Percentiles rank a stretch among this genome's conserved stretches.
These are phyloP conservation scores for Scrobipalpa atriplicella DNA, from an alignment of 2,888 invertebrate genomes.

Conservation along the genomic window DNA sequence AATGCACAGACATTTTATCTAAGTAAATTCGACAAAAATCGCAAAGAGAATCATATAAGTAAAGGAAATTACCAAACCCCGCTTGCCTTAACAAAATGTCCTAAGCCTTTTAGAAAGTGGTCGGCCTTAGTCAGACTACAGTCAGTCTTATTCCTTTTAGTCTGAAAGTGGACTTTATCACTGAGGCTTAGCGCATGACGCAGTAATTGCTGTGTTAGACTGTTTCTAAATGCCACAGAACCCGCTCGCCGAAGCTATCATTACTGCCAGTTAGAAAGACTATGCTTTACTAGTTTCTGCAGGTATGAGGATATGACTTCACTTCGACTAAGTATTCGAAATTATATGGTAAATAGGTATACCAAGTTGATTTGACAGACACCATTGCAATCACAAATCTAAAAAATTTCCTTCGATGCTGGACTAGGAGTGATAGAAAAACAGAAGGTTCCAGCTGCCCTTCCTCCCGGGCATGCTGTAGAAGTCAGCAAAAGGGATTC, in stretches of 20 bases:
- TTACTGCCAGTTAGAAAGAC: constrained; percentile 33
- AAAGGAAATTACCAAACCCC: background rate
- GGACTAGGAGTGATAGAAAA: no score
- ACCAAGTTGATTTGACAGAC: background rate
- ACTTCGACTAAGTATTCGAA: background rate
- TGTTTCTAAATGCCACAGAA: constrained; percentile 3
- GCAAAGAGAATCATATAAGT: no score
- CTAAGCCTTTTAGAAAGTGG: constrained; percentile 53
- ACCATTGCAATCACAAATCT: no score
- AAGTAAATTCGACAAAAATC: no score
- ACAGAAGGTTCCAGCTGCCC: no score
- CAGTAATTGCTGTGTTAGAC: background rate
- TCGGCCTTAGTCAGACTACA: constrained; percentile 44
- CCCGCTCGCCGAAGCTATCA: constrained; percentile 22
- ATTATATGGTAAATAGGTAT: constrained; percentile 1
- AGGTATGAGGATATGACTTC: background rate
- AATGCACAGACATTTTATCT: no score
- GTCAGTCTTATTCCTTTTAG: background rate
- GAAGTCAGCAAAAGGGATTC: no score
- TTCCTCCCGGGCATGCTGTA: no score
- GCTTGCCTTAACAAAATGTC: background rate
- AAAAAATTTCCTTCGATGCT: no score
- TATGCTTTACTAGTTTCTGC: constrained; percentile 5
- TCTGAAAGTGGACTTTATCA: background rate
- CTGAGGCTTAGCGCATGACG: background rate